Conservation (phyloP, 2,113 vertebrate species). For the Mandrillus leucophaeus region DNA sequence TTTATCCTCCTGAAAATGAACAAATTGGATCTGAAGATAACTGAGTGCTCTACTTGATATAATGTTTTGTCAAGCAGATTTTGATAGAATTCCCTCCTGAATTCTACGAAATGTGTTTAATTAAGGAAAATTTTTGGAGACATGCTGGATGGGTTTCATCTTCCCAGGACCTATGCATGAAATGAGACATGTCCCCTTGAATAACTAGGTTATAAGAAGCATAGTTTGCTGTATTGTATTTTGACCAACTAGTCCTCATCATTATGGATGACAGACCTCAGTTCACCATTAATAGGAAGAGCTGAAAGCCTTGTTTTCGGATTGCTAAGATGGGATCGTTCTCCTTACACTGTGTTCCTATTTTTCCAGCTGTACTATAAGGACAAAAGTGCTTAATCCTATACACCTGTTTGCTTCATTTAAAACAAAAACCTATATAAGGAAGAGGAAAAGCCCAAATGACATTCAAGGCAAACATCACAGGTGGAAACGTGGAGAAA, state of each 20-base stretch:
- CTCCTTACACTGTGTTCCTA: not conserved
- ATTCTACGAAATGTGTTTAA: not conserved
- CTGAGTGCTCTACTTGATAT: not conserved
- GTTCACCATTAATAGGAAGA: not conserved
- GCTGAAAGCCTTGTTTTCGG: not conserved
- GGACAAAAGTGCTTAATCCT: not conserved
- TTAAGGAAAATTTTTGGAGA: not conserved
- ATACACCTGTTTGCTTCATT: not conserved
- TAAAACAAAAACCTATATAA: not conserved
- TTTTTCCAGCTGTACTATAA: not conserved
- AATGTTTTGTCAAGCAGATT: not conserved
- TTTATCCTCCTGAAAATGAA: constrained; percentile 10
- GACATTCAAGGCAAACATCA: not conserved
- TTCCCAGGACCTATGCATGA: not conserved
- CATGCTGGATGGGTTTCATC: not conserved
- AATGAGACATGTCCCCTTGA: not conserved
- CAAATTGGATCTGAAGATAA: not conserved
- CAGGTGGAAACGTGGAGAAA: not conserved
- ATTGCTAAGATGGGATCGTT: not conserved
- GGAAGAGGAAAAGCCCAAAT: not conserved
- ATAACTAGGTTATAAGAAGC: not conserved
- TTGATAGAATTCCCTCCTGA: not conserved
- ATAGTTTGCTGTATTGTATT: not conserved
- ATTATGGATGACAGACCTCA: not conserved
- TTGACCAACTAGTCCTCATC: not conserved